Evolutionary conservation across 1,140 invertebrate genomes (phyloP).

Genomic region (Harpegnathos saltator): DNA sequence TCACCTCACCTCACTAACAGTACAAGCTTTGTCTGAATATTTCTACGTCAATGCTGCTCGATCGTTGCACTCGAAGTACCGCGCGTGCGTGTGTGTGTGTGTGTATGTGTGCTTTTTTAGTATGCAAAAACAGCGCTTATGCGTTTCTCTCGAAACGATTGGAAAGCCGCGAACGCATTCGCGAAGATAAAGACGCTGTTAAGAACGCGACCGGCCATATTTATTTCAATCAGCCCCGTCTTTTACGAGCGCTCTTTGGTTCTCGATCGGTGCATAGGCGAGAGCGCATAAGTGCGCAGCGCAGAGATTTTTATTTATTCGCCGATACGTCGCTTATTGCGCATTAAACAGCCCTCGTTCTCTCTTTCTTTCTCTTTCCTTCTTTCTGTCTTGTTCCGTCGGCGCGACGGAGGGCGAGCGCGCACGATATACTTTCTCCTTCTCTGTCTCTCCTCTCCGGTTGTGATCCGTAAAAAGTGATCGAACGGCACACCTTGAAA

Average conservation of each 20-base stretch:
- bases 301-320: not conserved
- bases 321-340: slow-evolving; percentile 39
- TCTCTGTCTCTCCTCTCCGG: slow-evolving; percentile 21
- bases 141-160: slow-evolving; percentile 28
- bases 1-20: too few relatives aligned
- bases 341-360: slow-evolving; percentile 53
- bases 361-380: slow-evolving; percentile 15
- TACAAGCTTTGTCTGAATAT: too few relatives aligned
- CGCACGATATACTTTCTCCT: slow-evolving; percentile 31
- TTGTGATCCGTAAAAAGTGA: slow-evolving; percentile 57
- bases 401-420: not conserved
- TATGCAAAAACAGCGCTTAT: slow-evolving; percentile 2
- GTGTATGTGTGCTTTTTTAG: not conserved
- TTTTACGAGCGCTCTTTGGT: slow-evolving; percentile 40
- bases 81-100: not conserved
- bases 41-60: too few relatives aligned
- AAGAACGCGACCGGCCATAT: slow-evolving; percentile 24
- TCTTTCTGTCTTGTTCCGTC: too few relatives aligned
- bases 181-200: slow-evolving; percentile 32
- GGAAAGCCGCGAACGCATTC: slow-evolving; percentile 31
- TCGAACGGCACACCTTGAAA: slow-evolving; percentile 53
- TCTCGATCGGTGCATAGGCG: slow-evolving; percentile 25
- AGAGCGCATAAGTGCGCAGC: too few relatives aligned
- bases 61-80: too few relatives aligned
- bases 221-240: slow-evolving; percentile 35